Percentiles rank a stretch among this genome's conserved stretches.
Conservation (phyloP, 1,140 invertebrate genomes). For the Cherax destructor region DNA sequence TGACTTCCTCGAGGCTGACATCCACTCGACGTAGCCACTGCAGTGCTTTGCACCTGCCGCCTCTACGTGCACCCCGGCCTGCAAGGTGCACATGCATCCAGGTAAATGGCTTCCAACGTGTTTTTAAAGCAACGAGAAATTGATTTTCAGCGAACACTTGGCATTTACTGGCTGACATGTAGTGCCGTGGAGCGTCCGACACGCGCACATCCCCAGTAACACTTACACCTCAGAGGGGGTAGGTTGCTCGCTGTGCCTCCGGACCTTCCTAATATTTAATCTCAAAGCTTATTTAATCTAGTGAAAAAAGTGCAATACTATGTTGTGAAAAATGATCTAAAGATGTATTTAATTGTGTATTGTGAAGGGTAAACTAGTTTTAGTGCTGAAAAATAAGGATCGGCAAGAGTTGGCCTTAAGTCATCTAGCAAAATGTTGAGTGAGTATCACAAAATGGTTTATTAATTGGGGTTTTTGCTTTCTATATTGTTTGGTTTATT, state of each 20-base stretch:
- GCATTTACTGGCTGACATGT: slow-evolving; percentile 52
- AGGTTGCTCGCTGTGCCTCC: slow-evolving; percentile 55
- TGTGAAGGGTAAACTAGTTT: slow-evolving; percentile 50
- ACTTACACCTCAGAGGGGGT: slow-evolving; percentile 47
- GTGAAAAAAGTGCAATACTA: slow-evolving; percentile 64
- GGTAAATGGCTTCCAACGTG: not conserved
- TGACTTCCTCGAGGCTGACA: no score
- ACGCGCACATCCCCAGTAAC: slow-evolving; percentile 60
- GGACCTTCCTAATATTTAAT: slow-evolving; percentile 60
- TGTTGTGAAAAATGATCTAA: slow-evolving; percentile 41
- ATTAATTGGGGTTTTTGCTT: not conserved
- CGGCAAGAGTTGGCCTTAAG: not conserved
- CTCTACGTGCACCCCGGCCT: no score
- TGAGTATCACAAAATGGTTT: slow-evolving; percentile 49
- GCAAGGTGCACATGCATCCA: not conserved
- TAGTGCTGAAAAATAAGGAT: not conserved
- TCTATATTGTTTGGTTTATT: no score
- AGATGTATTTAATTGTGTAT: slow-evolving; percentile 41
- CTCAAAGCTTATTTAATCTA: slow-evolving; percentile 52
- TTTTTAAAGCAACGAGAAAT: not conserved
- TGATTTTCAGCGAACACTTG: not conserved
- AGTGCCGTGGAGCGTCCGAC: slow-evolving; percentile 58
- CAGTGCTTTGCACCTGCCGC: no score
- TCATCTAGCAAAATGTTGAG: slow-evolving; percentile 35
- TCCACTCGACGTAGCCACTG: no score